Base-by-base conservation (phyloP, 2,888 invertebrate genomes). In the Eupithecia subumbrata region DNA sequence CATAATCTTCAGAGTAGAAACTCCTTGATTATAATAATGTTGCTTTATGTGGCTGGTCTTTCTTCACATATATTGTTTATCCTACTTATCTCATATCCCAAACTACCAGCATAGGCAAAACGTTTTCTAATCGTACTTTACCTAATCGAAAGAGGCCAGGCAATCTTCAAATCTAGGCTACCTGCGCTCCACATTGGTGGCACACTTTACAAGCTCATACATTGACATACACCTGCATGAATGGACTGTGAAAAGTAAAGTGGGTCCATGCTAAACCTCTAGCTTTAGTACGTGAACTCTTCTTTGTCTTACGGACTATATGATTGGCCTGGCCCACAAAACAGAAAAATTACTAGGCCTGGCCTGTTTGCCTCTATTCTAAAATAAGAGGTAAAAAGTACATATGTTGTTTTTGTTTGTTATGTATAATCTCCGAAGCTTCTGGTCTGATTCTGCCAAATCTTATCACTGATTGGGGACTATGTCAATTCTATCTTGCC, bases 101-200 rank as follows among this genome's bases (percentile, higher is more conserved):
- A 9, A 25, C 18, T 11, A 45, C 30, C 43, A 22, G 43, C 48
- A n/a, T 25, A 71, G 64, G 11, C 12, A 48, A n/a, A n/a, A 45
- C 34, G 60, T n/a, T 16, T 37, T 67, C 64, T 73, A 71, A 75
- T 78, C 71, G 66, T 71, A 72, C 69, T 69, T 68, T 70, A 71
- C 67, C 43, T 69, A 48, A 76, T 68, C 74, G 69, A 75, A 77
- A 78, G 71, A 73, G 77, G 77, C 66, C 72, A 71, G 56, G 71
- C 73, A 67, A 70, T 71, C 75, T 75, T 63, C 14, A 76, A 71
- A 80, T 80, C 76, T 80, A 77, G 78, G 79, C 75, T 77, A 79
- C 75, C 73, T 73, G 74, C 68, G 78, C 67, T 52, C 76, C 73
- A 76, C 67, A 77, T 73, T 73, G 48, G 37, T 75, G 79, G 78